Conservation (phyloP, 2,113 vertebrate genomes). For the Chaenogobius annularis region DNA sequence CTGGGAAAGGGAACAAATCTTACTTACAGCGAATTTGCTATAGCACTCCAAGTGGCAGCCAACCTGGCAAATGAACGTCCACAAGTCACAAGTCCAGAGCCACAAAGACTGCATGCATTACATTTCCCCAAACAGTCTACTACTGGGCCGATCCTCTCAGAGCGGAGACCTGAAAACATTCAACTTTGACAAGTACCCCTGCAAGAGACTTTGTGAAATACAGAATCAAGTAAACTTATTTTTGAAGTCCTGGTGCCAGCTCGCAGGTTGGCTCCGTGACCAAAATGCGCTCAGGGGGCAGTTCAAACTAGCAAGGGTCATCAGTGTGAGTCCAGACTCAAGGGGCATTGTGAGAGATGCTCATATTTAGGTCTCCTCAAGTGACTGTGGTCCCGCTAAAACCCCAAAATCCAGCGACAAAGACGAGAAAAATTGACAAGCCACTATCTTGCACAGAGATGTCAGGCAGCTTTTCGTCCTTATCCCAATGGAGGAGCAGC, state of each 20-base stretch:
- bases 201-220: not conserved
- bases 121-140: not conserved
- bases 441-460: constrained; percentile 55
- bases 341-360: too few relatives aligned
- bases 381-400: too few relatives aligned
- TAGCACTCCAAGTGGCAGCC: not conserved
- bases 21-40: not conserved
- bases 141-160: not conserved
- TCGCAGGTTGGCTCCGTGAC: not conserved
- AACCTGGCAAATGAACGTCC: constrained; percentile 13
- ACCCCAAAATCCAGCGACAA: not conserved
- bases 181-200: too few relatives aligned
- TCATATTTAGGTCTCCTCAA: too few relatives aligned
- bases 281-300: not conserved
- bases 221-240: not conserved
- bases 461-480: too few relatives aligned
- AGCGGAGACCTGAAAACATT: too few relatives aligned
- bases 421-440: constrained; percentile 25
- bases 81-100: not conserved
- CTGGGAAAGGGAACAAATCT: not conserved
- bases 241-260: not conserved
- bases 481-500: too few relatives aligned
- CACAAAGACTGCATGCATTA: not conserved
- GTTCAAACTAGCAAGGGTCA: constrained; percentile 1
- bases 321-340: not conserved